phyloP scores from a whole-genome alignment of 53 echinoderm and acorn worm genomes.

The Luidia sarsii region DNA sequence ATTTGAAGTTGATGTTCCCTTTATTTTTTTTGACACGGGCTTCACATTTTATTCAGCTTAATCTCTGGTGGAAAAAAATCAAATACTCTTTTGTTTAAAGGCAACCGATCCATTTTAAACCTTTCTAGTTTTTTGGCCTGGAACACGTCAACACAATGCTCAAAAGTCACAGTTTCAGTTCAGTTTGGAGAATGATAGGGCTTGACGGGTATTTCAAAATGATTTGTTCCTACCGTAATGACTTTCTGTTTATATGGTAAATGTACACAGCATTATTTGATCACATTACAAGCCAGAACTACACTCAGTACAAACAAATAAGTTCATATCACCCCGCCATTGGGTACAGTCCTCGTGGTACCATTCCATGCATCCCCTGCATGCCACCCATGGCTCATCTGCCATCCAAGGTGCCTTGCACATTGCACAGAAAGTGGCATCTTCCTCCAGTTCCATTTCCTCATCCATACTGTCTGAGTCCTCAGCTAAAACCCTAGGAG shows the following conservation, averaged over 20 bases:
- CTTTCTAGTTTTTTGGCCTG: not conserved
- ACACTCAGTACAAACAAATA: not conserved
- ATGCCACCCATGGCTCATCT: conserved; percentile 46
- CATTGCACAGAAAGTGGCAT: no score
- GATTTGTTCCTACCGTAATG: not conserved
- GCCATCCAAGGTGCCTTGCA: conserved; percentile 28
- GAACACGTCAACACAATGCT: not conserved
- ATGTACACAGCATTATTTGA: not conserved
- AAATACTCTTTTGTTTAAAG: not conserved
- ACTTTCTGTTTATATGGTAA: not conserved
- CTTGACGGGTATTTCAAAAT: not conserved
- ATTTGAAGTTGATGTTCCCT: not conserved
- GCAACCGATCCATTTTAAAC: no score
- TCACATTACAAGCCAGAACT: not conserved
- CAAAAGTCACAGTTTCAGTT: not conserved
- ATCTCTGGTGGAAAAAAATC: not conserved
- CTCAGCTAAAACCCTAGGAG: not conserved
- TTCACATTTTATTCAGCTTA: not conserved
- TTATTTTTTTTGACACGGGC: not conserved
- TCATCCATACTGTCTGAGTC: conserved; percentile 6
- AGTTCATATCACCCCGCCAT: conserved; percentile 15
- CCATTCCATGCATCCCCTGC: conserved; percentile 52
- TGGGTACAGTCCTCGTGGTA: conserved; percentile 55
- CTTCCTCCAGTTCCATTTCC: conserved; percentile 3
- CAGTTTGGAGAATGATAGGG: not conserved